phyloP scores from a whole-genome alignment of 1,140 invertebrate species.

The Drosophila equinoxialis region DNA sequence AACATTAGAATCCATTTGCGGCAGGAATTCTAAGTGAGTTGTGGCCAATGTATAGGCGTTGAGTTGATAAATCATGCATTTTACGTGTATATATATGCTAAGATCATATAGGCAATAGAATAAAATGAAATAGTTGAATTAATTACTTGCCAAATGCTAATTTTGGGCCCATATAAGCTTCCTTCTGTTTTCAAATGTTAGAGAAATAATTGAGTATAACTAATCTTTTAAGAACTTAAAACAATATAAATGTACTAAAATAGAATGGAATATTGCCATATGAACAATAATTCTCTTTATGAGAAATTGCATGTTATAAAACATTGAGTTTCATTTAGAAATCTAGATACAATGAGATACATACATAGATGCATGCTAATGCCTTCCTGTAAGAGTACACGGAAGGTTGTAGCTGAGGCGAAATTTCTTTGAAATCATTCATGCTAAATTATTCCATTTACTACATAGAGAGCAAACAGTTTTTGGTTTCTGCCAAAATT shows the following conservation, averaged over 20 bases:
- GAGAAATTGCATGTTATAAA: too few relatives aligned
- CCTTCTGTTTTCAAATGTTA: neutral
- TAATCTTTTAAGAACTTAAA: too few relatives aligned
- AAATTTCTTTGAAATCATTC: neutral
- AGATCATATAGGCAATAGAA: neutral
- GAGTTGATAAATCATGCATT: slow-evolving; percentile 64
- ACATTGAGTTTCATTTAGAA: too few relatives aligned
- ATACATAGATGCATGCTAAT: neutral
- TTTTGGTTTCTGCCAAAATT: slow-evolving; percentile 8
- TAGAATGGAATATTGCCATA: too few relatives aligned
- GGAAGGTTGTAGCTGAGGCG: neutral
- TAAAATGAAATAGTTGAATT: neutral
- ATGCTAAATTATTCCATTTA: slow-evolving; percentile 13
- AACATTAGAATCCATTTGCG: slow-evolving; percentile 66
- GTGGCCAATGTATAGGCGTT: slow-evolving; percentile 69
- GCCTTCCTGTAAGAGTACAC: neutral
- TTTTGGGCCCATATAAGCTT: neutral
- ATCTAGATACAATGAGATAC: neutral
- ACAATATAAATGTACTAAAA: too few relatives aligned
- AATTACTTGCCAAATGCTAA: slow-evolving; percentile 1
- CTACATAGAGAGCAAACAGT: neutral
- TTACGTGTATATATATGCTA: neutral
- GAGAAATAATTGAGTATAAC: too few relatives aligned
- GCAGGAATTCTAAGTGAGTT: slow-evolving; percentile 73
- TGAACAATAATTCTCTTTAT: too few relatives aligned